These are phyloP conservation scores for Chloroclystis v-ata DNA, from an alignment of 2,888 invertebrate genomes.

Conservation along the genomic window DNA sequence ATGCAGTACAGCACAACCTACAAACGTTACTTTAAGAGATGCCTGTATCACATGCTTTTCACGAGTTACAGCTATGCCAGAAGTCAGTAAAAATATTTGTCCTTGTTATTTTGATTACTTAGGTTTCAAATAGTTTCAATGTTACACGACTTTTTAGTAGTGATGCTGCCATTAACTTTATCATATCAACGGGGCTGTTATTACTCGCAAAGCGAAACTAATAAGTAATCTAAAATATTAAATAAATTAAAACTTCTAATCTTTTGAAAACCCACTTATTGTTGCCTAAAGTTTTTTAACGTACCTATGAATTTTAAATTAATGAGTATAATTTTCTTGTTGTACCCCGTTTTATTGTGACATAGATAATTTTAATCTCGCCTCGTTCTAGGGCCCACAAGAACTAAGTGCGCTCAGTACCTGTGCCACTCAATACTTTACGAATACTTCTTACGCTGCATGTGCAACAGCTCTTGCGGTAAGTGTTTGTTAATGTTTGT, in stretches of 20 bases:
- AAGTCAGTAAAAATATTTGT: constrained; percentile 41
- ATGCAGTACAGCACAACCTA: constrained; percentile 81
- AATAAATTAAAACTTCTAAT: too few relatives aligned
- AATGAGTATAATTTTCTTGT: not conserved
- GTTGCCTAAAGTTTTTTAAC: too few relatives aligned
- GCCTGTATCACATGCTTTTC: constrained; percentile 82
- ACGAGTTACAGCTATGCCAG: constrained; percentile 71
- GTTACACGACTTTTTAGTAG: too few relatives aligned
- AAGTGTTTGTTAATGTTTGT: constrained; percentile 27
- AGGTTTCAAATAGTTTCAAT: too few relatives aligned
- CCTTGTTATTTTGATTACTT: not conserved
- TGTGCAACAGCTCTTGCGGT: constrained; percentile 75
- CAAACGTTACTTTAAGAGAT: constrained; percentile 76
- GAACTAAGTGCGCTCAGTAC: constrained; percentile 72
- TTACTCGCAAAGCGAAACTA: too few relatives aligned
- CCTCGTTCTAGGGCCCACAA: constrained; percentile 69
- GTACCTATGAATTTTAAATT: too few relatives aligned
- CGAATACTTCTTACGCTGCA: constrained; percentile 66
- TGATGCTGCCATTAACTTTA: too few relatives aligned
- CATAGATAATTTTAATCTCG: too few relatives aligned
- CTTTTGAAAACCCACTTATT: too few relatives aligned
- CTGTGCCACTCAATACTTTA: constrained; percentile 76
- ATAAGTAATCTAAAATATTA: too few relatives aligned
- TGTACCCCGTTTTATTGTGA: too few relatives aligned
- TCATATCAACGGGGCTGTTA: too few relatives aligned